These are phyloP conservation scores for Drosophila funebris DNA, from an alignment of 1,140 invertebrate genomes.

Conservation along the genomic window DNA sequence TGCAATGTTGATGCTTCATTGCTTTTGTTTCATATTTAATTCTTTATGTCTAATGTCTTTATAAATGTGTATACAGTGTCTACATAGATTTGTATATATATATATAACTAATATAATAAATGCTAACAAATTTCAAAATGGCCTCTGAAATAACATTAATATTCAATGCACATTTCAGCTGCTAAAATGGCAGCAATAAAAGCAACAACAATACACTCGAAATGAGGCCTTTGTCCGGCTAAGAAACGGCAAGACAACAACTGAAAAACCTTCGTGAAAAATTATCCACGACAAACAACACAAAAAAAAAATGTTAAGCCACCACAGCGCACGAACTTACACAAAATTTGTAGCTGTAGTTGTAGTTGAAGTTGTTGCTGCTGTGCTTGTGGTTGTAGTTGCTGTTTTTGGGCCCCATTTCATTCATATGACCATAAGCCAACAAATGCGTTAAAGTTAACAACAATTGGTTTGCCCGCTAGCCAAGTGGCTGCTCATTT, in stretches of 20 bases:
- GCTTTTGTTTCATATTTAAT: background rate
- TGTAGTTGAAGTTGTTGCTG: constrained; percentile 17
- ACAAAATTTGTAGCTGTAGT: constrained; percentile 31
- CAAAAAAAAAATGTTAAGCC: constrained; percentile 36
- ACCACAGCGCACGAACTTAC: constrained; percentile 54
- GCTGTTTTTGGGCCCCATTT: constrained; percentile 56
- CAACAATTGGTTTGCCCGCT: constrained; percentile 40
- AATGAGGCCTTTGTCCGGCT: constrained; percentile 74
- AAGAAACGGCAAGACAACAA: constrained; percentile 50
- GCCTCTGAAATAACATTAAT: constrained; percentile 62
- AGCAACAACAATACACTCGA: constrained; percentile 39
- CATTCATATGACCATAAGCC: constrained; percentile 60
- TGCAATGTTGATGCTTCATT: too few species aligned
- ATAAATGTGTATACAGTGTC: constrained; percentile 5
- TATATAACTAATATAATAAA: constrained; percentile 25
- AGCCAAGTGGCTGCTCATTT: constrained; percentile 32
- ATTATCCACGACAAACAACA: constrained; percentile 62
- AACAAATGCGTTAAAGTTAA: constrained; percentile 42
- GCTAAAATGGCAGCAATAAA: constrained; percentile 23
- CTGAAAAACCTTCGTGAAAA: constrained; percentile 79
- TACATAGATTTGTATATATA: background rate
- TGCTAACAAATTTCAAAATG: constrained; percentile 58
- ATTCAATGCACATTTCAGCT: constrained; percentile 70
- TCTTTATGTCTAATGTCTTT: background rate
- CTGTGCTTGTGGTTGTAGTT: too few species aligned